Evolutionary conservation across 2,888 invertebrate species (phyloP).

Genomic region (Conistra vaccinii): DNA sequence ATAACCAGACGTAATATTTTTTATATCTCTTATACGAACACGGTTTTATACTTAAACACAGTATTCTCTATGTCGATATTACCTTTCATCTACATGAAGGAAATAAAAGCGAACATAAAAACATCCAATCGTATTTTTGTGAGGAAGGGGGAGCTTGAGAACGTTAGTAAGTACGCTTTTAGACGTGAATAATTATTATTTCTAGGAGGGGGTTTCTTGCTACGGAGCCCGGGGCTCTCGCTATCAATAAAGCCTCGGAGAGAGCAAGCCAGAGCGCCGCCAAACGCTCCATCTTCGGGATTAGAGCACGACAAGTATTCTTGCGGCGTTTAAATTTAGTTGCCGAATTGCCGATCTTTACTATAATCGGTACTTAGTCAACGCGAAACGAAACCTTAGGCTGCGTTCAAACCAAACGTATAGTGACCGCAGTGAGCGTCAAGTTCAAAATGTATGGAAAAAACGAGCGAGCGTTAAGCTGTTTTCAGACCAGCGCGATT

Average conservation of each 20-base stretch:
- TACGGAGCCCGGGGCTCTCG: conserved; percentile 54
- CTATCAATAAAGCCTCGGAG: conserved; percentile 76
- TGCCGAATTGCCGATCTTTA: conserved; percentile 85
- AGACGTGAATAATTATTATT: conserved; percentile 75
- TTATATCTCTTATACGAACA: conserved; percentile 66
- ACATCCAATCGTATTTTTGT: conserved; percentile 61
- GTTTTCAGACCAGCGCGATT: no score
- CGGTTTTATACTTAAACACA: conserved; percentile 67
- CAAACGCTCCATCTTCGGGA: conserved; percentile 84
- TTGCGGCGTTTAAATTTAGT: conserved; percentile 83
- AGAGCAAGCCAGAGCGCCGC: conserved; percentile 68
- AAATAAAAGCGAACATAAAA: conserved; percentile 66
- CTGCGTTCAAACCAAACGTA: not conserved
- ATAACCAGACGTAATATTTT: conserved; percentile 67
- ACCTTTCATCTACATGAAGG: conserved; percentile 63
- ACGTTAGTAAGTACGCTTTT: conserved; percentile 65
- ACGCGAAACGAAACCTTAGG: conserved; percentile 70
- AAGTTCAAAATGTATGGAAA: not conserved
- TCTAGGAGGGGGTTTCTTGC: conserved; percentile 64
- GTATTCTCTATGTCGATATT: conserved; percentile 61
- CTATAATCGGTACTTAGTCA: conserved; percentile 80
- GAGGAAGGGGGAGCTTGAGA: conserved; percentile 45
- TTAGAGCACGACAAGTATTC: conserved; percentile 78
- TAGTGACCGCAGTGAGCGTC: not conserved
- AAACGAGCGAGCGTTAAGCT: no score